Conservation (phyloP, 2,113 vertebrate genomes). For the Falco punctatus region DNA sequence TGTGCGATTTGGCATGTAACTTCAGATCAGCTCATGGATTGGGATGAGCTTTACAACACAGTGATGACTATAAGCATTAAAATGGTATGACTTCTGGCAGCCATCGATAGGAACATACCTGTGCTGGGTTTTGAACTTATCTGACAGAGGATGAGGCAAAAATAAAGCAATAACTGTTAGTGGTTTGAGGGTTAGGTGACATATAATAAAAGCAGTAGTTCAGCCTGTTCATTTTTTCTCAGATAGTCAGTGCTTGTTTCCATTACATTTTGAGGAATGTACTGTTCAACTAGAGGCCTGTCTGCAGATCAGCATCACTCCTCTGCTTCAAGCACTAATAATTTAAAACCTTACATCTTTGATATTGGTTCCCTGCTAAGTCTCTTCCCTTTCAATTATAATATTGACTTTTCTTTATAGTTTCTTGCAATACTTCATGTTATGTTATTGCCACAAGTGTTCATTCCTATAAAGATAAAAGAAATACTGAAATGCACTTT, state of each 20-base stretch:
- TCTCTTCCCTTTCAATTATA: slow-evolving; percentile 57
- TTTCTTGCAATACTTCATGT: not conserved
- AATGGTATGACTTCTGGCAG: slow-evolving; percentile 1
- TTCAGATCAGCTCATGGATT: slow-evolving; percentile 36
- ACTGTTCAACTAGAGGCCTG: slow-evolving; percentile 10
- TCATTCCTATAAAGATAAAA: slow-evolving; percentile 29
- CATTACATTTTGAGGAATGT: slow-evolving; percentile 30
- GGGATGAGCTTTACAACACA: slow-evolving; percentile 24
- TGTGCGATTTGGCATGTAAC: slow-evolving; percentile 8
- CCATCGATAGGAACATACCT: not conserved
- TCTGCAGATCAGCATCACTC: slow-evolving; percentile 28
- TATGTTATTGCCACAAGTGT: not conserved
- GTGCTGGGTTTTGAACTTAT: slow-evolving; percentile 3
- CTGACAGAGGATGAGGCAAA: not conserved
- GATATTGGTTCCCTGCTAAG: slow-evolving; percentile 11
- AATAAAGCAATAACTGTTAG: slow-evolving; percentile 15
- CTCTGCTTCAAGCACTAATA: slow-evolving; percentile 47
- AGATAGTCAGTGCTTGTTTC: slow-evolving; percentile 44
- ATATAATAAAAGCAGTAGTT: slow-evolving; percentile 18
- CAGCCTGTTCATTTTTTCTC: slow-evolving; percentile 37
- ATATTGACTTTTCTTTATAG: slow-evolving; percentile 22
- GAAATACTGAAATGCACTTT: not conserved
- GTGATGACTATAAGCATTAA: not conserved
- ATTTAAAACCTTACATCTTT: slow-evolving; percentile 38
- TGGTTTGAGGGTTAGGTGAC: slow-evolving; percentile 20